These are phyloP conservation scores for Trematomus bernacchii DNA, from an alignment of 2,797 vertebrate genomes.

Conservation along the genomic window DNA sequence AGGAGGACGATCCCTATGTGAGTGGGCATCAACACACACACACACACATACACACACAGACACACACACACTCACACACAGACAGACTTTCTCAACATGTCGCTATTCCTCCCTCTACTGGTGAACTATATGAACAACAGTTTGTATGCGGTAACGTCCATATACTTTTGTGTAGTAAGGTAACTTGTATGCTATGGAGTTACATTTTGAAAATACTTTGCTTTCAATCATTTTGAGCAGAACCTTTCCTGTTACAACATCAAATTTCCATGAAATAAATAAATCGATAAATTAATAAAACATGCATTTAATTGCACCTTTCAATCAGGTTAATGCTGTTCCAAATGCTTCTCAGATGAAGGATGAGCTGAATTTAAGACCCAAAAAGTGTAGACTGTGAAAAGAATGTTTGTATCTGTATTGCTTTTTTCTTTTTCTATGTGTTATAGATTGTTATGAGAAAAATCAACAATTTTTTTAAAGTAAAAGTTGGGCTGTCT, in stretches of 20 bases:
- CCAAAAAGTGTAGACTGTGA: no score
- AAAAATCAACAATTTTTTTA: not conserved
- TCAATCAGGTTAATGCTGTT: no score
- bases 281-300: no score
- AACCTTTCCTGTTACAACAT: no score
- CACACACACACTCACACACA: conserved; percentile 5
- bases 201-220: no score
- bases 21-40: conserved; percentile 70
- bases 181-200: no score
- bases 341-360: no score
- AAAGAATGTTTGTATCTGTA: no score
- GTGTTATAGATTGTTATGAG: not conserved
- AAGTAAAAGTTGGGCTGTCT: not conserved
- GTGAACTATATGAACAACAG: conserved; percentile 3
- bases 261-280: no score
- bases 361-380: no score
- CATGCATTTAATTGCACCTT: no score
- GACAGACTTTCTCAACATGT: conserved; percentile 11
- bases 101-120: conserved; percentile 68
- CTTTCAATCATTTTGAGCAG: not conserved
- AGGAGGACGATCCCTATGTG: conserved; percentile 94
- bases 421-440: not conserved
- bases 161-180: no score
- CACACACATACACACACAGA: not conserved
- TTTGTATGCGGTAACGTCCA: not conserved